These are phyloP conservation scores for Malurus cyaneus DNA, from an alignment of 2,113 vertebrate species.

Conservation along the genomic window DNA sequence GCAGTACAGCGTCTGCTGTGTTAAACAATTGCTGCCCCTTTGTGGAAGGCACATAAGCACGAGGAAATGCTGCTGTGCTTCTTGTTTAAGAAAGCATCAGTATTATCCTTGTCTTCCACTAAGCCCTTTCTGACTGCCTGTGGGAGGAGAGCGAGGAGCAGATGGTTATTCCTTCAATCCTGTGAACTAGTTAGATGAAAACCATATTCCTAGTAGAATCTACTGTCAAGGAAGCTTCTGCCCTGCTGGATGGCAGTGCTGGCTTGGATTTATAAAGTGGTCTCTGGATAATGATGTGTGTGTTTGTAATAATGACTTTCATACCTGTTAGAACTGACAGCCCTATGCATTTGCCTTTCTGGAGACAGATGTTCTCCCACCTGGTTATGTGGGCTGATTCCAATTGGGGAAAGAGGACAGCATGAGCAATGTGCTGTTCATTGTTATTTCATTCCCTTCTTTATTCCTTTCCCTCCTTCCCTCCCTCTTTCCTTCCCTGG, in stretches of 20 bases:
- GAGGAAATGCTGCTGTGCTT: not conserved
- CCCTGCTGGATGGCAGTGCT: not conserved
- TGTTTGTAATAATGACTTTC: constrained; percentile 7
- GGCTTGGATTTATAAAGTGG: constrained; percentile 25
- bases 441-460: not conserved
- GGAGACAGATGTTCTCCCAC: constrained; percentile 25
- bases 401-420: not conserved
- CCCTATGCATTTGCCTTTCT: not conserved
- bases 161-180: constrained; percentile 22
- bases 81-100: not conserved
- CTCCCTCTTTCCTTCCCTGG: not conserved
- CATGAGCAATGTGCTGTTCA: not conserved
- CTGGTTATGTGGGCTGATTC: constrained; percentile 6
- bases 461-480: not conserved
- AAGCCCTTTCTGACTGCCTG: not conserved
- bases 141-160: constrained; percentile 5
- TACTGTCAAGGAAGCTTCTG: constrained; percentile 13
- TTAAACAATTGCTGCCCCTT: not conserved
- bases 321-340: constrained; percentile 30
- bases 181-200: constrained; percentile 35
- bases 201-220: constrained; percentile 10
- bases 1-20: not conserved
- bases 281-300: constrained; percentile 19
- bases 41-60: not conserved
- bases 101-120: not conserved